phyloP scores from a whole-genome alignment of 2,888 invertebrate species.

The Koerneria pararmatus region DNA sequence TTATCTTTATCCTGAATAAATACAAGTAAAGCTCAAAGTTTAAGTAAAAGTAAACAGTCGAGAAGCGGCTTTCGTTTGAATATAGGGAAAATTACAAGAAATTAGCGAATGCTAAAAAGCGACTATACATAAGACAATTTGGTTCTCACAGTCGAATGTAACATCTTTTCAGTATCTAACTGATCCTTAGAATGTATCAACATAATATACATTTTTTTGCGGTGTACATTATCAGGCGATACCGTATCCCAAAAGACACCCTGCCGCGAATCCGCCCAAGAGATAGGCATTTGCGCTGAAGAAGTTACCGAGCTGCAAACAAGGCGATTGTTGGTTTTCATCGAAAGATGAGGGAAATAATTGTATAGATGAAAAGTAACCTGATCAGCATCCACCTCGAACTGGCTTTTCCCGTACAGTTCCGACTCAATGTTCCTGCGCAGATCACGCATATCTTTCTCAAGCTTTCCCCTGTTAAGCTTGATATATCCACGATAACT shows the following conservation, averaged over 20 bases:
- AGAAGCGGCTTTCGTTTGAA: too few species aligned
- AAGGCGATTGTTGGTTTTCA: background rate
- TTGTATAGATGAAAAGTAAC: constrained; percentile 7
- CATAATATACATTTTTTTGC: background rate
- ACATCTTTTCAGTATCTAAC: too few species aligned
- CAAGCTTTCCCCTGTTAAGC: constrained; percentile 33
- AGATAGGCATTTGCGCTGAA: constrained; percentile 36
- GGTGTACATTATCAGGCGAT: constrained; percentile 31
- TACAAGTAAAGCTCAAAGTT: too few species aligned
- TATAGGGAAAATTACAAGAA: too few species aligned
- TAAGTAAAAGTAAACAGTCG: too few species aligned
- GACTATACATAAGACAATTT: too few species aligned
- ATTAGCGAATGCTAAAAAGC: too few species aligned
- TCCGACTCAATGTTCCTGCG: constrained; percentile 24
- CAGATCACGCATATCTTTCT: constrained; percentile 30
- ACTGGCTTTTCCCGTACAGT: constrained; percentile 22
- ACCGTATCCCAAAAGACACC: constrained; percentile 42
- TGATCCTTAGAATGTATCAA: background rate
- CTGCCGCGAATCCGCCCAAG: constrained; percentile 41
- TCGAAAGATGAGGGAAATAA: background rate
- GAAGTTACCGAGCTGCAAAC: constrained; percentile 33
- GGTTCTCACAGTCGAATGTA: too few species aligned
- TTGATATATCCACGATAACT: constrained; percentile 46
- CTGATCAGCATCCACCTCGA: constrained; percentile 19
- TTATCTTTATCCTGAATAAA: too few species aligned